A percentile compares a stretch with the other conserved stretches of the same genome.
phyloP scores from a whole-genome alignment of 2,797 vertebrate genomes.

The Diglossa cyanea region DNA sequence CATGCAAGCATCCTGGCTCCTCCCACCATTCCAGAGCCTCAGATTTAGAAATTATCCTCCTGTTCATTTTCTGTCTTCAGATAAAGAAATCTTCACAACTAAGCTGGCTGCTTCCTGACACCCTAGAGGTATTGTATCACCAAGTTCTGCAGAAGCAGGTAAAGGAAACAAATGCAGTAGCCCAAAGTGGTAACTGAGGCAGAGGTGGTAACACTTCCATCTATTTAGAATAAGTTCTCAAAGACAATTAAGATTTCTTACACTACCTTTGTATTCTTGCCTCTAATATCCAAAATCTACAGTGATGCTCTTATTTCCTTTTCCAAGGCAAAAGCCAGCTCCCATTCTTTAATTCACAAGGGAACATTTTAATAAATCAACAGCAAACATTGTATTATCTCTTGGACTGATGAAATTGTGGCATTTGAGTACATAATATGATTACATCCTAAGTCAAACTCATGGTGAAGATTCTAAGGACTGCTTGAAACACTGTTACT shows the following conservation, averaged over 20 bases:
- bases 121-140: not conserved
- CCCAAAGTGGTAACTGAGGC: not conserved
- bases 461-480: not conserved
- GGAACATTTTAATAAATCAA: not conserved
- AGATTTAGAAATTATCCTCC: not conserved
- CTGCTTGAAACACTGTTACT: not conserved
- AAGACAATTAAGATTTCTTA: not conserved
- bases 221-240: not conserved
- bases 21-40: not conserved
- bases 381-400: not conserved
- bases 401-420: not conserved
- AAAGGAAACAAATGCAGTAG: not conserved
- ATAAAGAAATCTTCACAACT: not conserved
- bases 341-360: not conserved
- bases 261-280: not conserved
- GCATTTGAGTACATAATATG: not conserved
- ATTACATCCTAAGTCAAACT: not conserved
- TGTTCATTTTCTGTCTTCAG: not conserved
- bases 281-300: not conserved
- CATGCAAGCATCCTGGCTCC: not conserved
- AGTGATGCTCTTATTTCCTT: not conserved
- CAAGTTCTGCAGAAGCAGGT: not conserved
- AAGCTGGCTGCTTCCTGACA: not conserved
- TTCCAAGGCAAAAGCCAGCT: not conserved
- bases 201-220: not conserved